Base-by-base conservation (phyloP, 2,797 vertebrate genomes). In the Bryconaethiops microstoma region DNA sequence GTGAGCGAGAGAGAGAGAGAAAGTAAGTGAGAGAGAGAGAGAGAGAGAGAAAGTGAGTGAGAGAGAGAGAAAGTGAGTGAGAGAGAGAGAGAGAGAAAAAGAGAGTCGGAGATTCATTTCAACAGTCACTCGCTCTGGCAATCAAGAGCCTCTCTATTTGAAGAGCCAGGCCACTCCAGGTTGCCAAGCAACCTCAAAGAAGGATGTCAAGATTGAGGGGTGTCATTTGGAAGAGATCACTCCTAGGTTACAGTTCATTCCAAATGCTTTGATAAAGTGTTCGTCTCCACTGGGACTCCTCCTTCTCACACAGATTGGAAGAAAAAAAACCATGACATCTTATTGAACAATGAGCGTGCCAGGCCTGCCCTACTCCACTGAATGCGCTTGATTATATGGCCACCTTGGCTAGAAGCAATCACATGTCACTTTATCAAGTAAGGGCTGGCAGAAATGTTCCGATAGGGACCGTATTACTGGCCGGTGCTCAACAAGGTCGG, bases 141-240 rank as follows among this genome's bases (percentile, higher is more conserved):
- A 86, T 88, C 85, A 87, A 87, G 85, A 81, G 78, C 77, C 84
- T 86, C 87, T 86, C 72, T 42, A 82, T 83, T 55, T 85, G 71
- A 88, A 89, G 87, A 86, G 85, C 74, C 7, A 42, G 81, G 80
- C 82, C 85, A 82, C 86, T 89, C 69, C 70, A 85, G 72, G 87
- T 89, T 88, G 87, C 88, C 81, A 78, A 76, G 86, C 84, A 89
- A 89, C 88, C 81, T 84, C 78, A 84, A 83, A 82, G 82, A 81
- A 83, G 67, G 83, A 85, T 81, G 83, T 79, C 64, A 75, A 80
- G 80, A 86, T 77, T 69, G 77, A 86, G 77, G 76, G 80, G 73
- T 86, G 84, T 85, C 81, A 81, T 87, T 84, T 84, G 68, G 74
- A 85, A 62, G 50, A 59, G 42, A 86, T 83, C 69, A 67, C 65